Percentiles rank a stretch among this genome's conserved stretches.
Conservation (phyloP, 2,113 vertebrate genomes). For the Hypanus sabinus region DNA sequence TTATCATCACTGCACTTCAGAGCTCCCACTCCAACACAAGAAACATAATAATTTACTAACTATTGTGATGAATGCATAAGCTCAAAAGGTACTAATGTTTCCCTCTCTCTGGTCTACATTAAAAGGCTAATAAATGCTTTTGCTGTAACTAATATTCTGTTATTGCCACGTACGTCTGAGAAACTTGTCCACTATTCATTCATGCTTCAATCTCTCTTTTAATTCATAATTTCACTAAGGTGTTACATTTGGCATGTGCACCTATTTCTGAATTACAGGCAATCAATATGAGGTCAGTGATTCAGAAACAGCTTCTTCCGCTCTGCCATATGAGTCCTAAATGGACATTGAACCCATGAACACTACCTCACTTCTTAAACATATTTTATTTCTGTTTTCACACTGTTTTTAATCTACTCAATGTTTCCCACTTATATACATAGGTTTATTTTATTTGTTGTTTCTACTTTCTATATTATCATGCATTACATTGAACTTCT, state of each 20-base stretch:
- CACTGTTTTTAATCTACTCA: too few relatives aligned
- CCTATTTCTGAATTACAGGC: not conserved
- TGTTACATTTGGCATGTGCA: not conserved
- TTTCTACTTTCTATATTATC: too few relatives aligned
- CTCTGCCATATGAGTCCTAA: too few relatives aligned
- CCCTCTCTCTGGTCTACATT: not conserved
- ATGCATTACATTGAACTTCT: too few relatives aligned
- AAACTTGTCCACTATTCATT: not conserved
- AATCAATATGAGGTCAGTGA: not conserved
- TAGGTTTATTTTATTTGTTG: too few relatives aligned
- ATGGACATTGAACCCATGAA: too few relatives aligned
- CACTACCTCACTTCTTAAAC: too few relatives aligned
- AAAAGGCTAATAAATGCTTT: not conserved
- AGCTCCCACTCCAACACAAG: not conserved
- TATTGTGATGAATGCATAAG: not conserved
- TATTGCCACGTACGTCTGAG: not conserved
- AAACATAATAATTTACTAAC: not conserved
- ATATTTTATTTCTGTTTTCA: too few relatives aligned
- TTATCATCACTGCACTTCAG: not conserved
- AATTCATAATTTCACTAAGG: conserved; percentile 3
- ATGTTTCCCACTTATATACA: too few relatives aligned
- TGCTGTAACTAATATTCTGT: not conserved
- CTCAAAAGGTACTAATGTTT: not conserved
- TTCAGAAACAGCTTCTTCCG: too few relatives aligned
- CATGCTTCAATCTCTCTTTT: not conserved